A percentile compares a stretch with the other conserved stretches of the same genome.
Evolutionary conservation across 2,113 vertebrate species (phyloP).

Genomic region (Thalassoma bifasciatum): DNA sequence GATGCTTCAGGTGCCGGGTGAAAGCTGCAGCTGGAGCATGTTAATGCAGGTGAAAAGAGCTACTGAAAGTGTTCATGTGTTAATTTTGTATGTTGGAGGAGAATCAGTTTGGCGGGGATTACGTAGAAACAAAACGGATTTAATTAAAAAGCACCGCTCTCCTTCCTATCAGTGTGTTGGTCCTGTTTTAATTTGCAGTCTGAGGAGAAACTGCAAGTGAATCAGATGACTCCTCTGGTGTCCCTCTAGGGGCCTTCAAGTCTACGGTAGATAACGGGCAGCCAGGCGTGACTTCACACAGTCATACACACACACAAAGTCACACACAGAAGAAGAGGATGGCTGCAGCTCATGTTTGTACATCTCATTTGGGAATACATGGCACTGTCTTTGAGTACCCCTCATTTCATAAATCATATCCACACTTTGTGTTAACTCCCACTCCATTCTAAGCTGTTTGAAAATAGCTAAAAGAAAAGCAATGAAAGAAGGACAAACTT

Average conservation of each 20-base stretch:
- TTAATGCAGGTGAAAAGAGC: conserved; percentile 42
- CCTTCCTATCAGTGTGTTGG: conserved; percentile 60
- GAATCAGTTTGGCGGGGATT: conserved; percentile 59
- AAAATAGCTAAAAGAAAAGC: neutral
- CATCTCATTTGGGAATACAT: conserved; percentile 10
- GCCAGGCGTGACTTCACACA: conserved; percentile 69
- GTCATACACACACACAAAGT: conserved; percentile 9
- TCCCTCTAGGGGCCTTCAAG: conserved; percentile 73
- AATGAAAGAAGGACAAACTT: neutral
- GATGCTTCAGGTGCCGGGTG: conserved; percentile 25
- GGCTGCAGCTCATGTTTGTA: conserved; percentile 4
- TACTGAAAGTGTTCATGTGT: conserved; percentile 30
- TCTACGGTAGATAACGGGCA: conserved; percentile 75
- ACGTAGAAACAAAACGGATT: conserved; percentile 61
- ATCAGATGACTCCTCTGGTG: conserved; percentile 74
- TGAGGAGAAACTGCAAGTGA: conserved; percentile 67
- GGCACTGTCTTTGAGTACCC: neutral
- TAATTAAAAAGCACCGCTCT: conserved; percentile 54
- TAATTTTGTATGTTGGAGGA: conserved; percentile 47
- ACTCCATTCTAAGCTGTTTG: neutral
- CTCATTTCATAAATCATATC: neutral
- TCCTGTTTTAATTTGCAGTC: conserved; percentile 73
- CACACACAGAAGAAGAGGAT: neutral
- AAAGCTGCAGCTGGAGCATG: conserved; percentile 42
- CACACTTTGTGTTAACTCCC: neutral